Evolutionary conservation across 2,113 vertebrate species (phyloP).

Genomic region (Polyodon spathula): DNA sequence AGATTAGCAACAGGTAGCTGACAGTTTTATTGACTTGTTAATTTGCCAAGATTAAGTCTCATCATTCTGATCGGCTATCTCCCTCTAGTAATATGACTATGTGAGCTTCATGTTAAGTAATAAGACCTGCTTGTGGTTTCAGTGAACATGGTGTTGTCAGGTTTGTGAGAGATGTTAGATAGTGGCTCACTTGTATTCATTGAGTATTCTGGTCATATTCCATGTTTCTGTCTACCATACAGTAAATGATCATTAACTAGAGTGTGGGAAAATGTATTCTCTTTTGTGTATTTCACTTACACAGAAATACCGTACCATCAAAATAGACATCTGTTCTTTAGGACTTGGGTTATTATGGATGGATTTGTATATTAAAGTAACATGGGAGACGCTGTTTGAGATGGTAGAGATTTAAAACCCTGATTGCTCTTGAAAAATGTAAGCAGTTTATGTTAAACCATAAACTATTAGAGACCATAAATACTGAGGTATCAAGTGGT

Average conservation of each 20-base stretch:
- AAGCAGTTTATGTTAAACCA: no score
- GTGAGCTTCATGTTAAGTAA: background rate
- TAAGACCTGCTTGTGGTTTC: constrained; percentile 2
- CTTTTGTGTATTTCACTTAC: no score
- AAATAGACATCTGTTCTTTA: no score
- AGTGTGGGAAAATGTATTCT: background rate
- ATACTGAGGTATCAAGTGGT: no score
- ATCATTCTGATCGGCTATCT: background rate
- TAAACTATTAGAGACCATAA: no score
- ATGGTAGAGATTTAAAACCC: no score
- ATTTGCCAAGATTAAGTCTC: background rate
- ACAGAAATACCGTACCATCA: no score
- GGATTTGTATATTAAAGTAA: no score
- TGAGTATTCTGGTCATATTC: background rate
- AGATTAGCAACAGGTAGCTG: background rate
- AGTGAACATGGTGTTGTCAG: background rate
- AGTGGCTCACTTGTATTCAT: background rate
- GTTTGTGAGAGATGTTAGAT: background rate
- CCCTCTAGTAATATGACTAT: background rate
- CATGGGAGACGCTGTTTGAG: no score
- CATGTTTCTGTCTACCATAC: background rate
- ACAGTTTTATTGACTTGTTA: background rate
- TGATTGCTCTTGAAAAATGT: no score
- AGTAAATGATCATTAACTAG: background rate
- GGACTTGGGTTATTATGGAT: no score